Evolutionary conservation across 2,797 vertebrate species (phyloP).

Genomic region (Acestrorhynchus altus): DNA sequence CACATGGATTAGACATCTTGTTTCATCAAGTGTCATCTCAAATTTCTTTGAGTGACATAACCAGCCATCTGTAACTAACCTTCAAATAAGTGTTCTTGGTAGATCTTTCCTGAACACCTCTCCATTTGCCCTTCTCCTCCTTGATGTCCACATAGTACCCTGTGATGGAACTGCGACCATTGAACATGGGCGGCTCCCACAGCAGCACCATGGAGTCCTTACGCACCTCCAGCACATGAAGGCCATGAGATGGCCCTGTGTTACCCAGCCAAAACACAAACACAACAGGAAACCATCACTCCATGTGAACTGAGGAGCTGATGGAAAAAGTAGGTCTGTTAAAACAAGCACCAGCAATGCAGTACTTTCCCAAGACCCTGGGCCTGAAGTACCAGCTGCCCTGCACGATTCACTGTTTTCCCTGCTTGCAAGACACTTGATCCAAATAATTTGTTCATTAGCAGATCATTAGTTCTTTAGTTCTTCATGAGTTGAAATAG

Average conservation of each 20-base stretch:
- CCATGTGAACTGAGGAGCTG: neutral
- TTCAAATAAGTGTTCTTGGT: conserved; percentile 84
- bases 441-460: too few species aligned
- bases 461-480: too few species aligned
- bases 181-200: conserved; percentile 90
- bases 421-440: too few species aligned
- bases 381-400: too few species aligned
- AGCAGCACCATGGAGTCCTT: conserved; percentile 88
- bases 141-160: conserved; percentile 95
- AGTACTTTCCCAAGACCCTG: too few species aligned
- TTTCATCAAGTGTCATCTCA: neutral
- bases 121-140: conserved; percentile 85
- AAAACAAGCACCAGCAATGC: neutral
- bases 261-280: conserved; percentile 8
- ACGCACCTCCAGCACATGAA: conserved; percentile 87
- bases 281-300: neutral
- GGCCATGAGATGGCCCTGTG: conserved; percentile 85
- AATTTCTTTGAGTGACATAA: neutral
- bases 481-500: too few species aligned
- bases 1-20: neutral
- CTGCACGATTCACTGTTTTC: too few species aligned
- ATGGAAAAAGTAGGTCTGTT: neutral
- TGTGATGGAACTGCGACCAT: conserved; percentile 85
- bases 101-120: conserved; percentile 85
- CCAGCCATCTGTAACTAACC: conserved; percentile 71